These are phyloP conservation scores for Nymphicus hollandicus DNA, from an alignment of 2,113 vertebrate species.

Conservation along the genomic window DNA sequence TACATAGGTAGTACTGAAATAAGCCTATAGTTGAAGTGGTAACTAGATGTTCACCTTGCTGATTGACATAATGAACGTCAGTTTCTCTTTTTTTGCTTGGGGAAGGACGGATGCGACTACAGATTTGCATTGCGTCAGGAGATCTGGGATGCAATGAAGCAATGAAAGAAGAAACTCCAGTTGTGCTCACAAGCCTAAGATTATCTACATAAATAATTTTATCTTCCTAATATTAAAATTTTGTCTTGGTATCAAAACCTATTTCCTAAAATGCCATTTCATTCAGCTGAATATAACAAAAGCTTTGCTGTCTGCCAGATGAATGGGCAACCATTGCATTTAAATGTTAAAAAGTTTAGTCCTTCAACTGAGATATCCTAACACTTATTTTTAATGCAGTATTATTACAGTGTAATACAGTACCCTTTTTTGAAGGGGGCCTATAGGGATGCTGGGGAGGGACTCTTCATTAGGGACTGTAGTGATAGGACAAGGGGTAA, in stretches of 20 bases:
- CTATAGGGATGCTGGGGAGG: too few species aligned
- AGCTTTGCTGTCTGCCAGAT: neutral
- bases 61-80: slow-evolving; percentile 60
- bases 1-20: slow-evolving; percentile 60
- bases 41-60: slow-evolving; percentile 48
- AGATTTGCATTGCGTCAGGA: slow-evolving; percentile 21
- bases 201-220: neutral
- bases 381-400: neutral
- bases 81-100: slow-evolving; percentile 47
- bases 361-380: neutral
- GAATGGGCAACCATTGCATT: neutral
- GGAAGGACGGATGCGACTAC: slow-evolving; percentile 42
- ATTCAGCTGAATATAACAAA: neutral
- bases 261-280: neutral
- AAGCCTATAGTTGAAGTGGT: slow-evolving; percentile 51
- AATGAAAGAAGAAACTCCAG: neutral
- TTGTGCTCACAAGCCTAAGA: neutral
- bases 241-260: neutral
- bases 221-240: neutral
- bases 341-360: neutral
- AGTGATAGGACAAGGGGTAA: too few species aligned
- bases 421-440: too few species aligned
- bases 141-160: slow-evolving; percentile 22
- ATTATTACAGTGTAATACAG: neutral
- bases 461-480: too few species aligned